These are phyloP conservation scores for Troides oblongomaculatus DNA, from an alignment of 2,888 invertebrate species.

Conservation along the genomic window DNA sequence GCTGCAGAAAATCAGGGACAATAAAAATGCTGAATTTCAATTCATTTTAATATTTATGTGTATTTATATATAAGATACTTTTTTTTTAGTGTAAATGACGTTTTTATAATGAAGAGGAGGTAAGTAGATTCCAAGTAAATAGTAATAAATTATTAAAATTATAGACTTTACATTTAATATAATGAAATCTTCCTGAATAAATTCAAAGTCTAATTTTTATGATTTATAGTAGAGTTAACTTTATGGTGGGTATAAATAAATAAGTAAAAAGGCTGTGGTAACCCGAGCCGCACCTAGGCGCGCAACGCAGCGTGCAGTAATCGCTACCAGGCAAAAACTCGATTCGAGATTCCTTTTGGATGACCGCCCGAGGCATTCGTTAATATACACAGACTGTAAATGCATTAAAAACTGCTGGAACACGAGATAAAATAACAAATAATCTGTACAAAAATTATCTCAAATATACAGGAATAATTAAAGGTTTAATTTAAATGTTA, in stretches of 20 bases:
- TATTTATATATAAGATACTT: too few relatives aligned
- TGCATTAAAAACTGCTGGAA: constrained; percentile 32
- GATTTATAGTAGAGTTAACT: constrained; percentile 11
- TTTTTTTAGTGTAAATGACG: too few relatives aligned
- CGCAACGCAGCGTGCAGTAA: constrained; percentile 55
- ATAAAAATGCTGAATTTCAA: too few relatives aligned
- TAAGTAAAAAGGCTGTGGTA: constrained; percentile 58
- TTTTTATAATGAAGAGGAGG: too few relatives aligned
- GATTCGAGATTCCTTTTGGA: constrained; percentile 50
- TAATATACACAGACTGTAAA: constrained; percentile 43
- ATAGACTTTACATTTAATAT: not conserved
- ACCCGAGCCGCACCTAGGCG: constrained; percentile 53
- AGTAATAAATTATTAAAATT: not conserved
- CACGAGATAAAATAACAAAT: not conserved
- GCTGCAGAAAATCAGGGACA: too few relatives aligned
- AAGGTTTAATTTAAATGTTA: too few relatives aligned
- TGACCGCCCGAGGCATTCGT: constrained; percentile 40
- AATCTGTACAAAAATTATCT: not conserved
- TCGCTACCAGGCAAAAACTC: constrained; percentile 63
- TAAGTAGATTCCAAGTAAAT: not conserved
- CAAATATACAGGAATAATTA: too few relatives aligned
- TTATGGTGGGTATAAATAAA: constrained; percentile 37
- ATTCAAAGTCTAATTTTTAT: constrained; percentile 10
- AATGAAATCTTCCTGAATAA: not conserved
- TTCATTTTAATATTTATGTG: too few relatives aligned